phyloP scores from a whole-genome alignment of 2,888 invertebrate species.

The Oasisia sp. region DNA sequence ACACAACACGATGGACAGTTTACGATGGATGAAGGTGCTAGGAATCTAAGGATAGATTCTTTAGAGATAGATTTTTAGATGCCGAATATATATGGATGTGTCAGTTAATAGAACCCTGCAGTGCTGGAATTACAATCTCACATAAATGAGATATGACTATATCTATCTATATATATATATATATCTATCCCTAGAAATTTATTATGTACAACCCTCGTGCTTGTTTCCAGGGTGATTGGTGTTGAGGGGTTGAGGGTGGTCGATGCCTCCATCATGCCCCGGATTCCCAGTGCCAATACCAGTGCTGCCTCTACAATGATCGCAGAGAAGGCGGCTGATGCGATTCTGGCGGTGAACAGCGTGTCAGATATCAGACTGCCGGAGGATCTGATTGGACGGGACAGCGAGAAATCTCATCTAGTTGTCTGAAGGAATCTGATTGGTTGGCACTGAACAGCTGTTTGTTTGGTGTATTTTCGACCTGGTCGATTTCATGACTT shows the following conservation, averaged over 20 bases:
- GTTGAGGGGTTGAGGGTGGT: constrained; percentile 37
- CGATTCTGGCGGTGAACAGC: constrained; percentile 32
- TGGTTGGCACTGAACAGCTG: background rate
- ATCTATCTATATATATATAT: no score
- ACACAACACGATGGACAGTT: no score
- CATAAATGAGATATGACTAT: no score
- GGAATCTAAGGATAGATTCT: no score
- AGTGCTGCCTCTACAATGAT: constrained; percentile 40
- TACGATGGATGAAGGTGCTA: no score
- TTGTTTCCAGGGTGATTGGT: constrained; percentile 36
- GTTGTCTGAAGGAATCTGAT: background rate
- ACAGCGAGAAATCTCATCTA: background rate
- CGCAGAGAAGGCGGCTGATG: constrained; percentile 40
- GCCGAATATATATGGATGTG: no score
- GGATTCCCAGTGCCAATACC: constrained; percentile 34
- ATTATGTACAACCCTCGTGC: no score
- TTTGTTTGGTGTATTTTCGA: background rate
- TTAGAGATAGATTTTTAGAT: no score
- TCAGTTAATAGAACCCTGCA: no score
- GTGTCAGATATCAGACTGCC: constrained; percentile 29
- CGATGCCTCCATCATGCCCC: constrained; percentile 41
- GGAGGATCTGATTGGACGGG: constrained; percentile 13
- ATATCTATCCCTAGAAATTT: no score
- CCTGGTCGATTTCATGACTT: background rate
- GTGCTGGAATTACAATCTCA: no score